Evolutionary conservation across 2,888 invertebrate species (phyloP), one percentile per base, ranked within the genome.

Genomic region (Mythimna vitellina): DNA sequence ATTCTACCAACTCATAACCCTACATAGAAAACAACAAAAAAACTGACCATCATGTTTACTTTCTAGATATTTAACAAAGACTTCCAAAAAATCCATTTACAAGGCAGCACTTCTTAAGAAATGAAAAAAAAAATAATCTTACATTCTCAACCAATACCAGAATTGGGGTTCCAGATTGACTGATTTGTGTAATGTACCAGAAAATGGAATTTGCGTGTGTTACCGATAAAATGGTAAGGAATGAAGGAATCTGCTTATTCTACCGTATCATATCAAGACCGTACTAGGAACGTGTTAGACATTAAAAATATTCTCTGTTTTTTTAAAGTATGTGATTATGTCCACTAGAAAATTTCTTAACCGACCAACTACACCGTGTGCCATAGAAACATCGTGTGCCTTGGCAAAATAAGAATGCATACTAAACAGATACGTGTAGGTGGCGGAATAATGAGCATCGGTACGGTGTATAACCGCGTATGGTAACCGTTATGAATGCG

Each of bases 181-280:
- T 46, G 46, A 46, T 46, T 91, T 89, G 90, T 88, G 86, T 92
- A 95, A 95, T 94, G 93, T 93, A 89, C 87, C 91, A 90, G 93
- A 94, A 94, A 95, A 95, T 95, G 88, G 92, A 92, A 92, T 93
- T 87, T 89, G 88, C 89, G 87, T 89, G 87, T 89, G 89, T 91
- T 88, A 89, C 86, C 88, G 91, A 89, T 90, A 89, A 91, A 91
- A 88, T 87, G 84, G 84, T 85, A 82, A 84, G 67, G 76, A 76
- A 87, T 83, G n/a, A 51, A 51, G n/a, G 49, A 51, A 20, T 20
- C 49, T n/a, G 20, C n/a, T n/a, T 1, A n/a, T n/a, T 51, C 8
- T 8, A n/a, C 49, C 49, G n/a, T 51, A n/a, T 46, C 46, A 46
- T 46, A 46, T 7, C 46, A 46, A 20, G 46, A 20, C n/a, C 49